Evolutionary conservation across 2,797 vertebrate genomes (phyloP), one percentile per base, ranked within the genome.

Genomic region (Capromys pilorides): DNA sequence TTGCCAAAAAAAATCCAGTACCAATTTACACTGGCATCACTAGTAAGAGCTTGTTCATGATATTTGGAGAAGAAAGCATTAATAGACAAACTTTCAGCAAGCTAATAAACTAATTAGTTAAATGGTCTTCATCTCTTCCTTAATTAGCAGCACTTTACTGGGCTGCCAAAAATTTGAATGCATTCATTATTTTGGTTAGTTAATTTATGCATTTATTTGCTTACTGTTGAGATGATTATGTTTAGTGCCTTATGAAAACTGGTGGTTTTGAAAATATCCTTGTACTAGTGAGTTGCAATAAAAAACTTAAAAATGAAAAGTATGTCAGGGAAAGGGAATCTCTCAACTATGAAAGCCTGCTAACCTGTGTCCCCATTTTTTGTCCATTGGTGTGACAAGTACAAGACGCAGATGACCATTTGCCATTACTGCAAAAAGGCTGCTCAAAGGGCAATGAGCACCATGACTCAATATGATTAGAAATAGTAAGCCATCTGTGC

Each of bases 291-390:
- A 9, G 1, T 81, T 71, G 2, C 41, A 79, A 64, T 59, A 39
- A 90, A 92, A 93, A 89, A 86, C 82, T 18, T 18, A 69, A 84
- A 57, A 92, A 95, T 5, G 2, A 81, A 93, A 26, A 86, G 10
- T 1, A 89, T 86, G 33, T 51, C 45, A 78, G 36, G 26, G 9
- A 88, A 85, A n/a, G 80, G 18, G 1, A 73, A 24, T 89, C 62
- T 45, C 57, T 51, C n/a, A 79, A 24, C 22, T 83, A 51, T 28
- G 6, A 61, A 93, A 87, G 75, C 39, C 7, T 21, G 69, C 36
- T 41, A 4, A 49, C 21, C 16, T 41, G 6, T 21, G 41, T 31
- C 4, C 3, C 19, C 10, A 75, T 0, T 45, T 64, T 73, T 66
- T 19, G 26, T 49, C 2, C 7, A 61, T 8, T 59, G 66, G 18